A percentile compares a stretch with the other conserved stretches of the same genome.
These are phyloP conservation scores for Schlechtendalia chinensis DNA, from an alignment of 1,140 invertebrate genomes.

Conservation along the genomic window DNA sequence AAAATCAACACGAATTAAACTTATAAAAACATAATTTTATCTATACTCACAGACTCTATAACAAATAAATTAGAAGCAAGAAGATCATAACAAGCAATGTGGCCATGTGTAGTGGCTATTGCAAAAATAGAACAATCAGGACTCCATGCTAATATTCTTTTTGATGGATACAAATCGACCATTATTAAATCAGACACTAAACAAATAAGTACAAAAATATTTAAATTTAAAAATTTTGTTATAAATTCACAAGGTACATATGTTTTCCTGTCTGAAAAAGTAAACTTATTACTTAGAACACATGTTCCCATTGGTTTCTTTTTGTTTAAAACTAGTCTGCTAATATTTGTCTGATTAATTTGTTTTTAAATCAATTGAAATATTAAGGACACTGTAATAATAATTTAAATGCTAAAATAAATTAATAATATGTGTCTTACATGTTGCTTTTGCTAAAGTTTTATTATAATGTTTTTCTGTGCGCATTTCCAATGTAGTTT, in stretches of 20 bases:
- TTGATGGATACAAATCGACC: constrained; percentile 40
- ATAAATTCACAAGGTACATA: no score
- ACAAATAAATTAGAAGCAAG: constrained; percentile 42
- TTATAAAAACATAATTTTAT: neutral
- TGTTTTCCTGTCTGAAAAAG: no score
- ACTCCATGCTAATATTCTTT: constrained; percentile 44
- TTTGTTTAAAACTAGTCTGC: no score
- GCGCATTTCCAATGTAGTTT: constrained; percentile 34
- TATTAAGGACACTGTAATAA: no score
- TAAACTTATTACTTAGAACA: no score
- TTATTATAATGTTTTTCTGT: constrained; percentile 43
- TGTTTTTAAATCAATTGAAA: no score
- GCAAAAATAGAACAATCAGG: constrained; percentile 45
- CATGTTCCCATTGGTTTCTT: no score
- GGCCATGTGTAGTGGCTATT: constrained; percentile 29
- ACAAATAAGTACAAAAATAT: constrained; percentile 11
- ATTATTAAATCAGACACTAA: constrained; percentile 36
- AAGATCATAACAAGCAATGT: constrained; percentile 41
- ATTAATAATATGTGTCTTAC: constrained; percentile 14
- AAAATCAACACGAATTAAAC: neutral
- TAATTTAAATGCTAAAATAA: no score
- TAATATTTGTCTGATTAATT: no score
- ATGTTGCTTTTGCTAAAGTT: constrained; percentile 29
- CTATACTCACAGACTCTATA: constrained; percentile 26
- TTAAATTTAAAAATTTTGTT: neutral